phyloP scores from a whole-genome alignment of 2,888 invertebrate species.

The Ichneumoninae sp. region DNA sequence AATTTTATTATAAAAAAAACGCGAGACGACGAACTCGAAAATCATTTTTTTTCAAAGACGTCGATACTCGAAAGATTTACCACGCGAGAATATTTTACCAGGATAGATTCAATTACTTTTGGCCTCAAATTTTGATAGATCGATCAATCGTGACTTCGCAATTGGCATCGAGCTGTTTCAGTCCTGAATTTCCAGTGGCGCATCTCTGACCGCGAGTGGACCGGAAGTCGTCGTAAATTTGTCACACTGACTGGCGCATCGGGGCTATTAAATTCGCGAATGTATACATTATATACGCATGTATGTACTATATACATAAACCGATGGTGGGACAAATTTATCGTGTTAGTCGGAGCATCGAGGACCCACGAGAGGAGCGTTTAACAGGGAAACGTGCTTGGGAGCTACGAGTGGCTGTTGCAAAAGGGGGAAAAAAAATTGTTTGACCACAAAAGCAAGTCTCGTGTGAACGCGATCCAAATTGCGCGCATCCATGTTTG shows the following conservation, averaged over 20 bases:
- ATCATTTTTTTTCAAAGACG: too few species aligned
- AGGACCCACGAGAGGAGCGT: background rate
- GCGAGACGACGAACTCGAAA: too few species aligned
- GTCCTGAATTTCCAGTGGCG: background rate
- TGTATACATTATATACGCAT: background rate
- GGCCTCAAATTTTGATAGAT: conserved; percentile 3
- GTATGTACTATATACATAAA: background rate
- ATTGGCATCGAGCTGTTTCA: background rate
- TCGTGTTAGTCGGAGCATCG: conserved; percentile 30
- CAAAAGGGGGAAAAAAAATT: conserved; percentile 3
- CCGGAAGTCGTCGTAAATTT: conserved; percentile 34
- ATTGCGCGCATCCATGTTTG: background rate
- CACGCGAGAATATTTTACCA: background rate
- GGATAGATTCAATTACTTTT: conserved; percentile 16
- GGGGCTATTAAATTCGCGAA: conserved; percentile 14
- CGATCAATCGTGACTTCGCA: conserved; percentile 26
- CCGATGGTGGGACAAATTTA: conserved; percentile 34
- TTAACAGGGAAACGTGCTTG: conserved; percentile 4
- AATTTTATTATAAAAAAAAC: too few species aligned
- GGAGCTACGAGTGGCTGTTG: background rate
- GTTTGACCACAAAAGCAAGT: conserved; percentile 2
- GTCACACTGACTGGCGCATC: conserved; percentile 17
- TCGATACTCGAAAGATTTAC: background rate
- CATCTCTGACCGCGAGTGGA: conserved; percentile 25
- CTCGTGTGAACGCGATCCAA: background rate